Base-by-base conservation (phyloP, 2,797 vertebrate genomes). In the Triplophysa bombifrons region DNA sequence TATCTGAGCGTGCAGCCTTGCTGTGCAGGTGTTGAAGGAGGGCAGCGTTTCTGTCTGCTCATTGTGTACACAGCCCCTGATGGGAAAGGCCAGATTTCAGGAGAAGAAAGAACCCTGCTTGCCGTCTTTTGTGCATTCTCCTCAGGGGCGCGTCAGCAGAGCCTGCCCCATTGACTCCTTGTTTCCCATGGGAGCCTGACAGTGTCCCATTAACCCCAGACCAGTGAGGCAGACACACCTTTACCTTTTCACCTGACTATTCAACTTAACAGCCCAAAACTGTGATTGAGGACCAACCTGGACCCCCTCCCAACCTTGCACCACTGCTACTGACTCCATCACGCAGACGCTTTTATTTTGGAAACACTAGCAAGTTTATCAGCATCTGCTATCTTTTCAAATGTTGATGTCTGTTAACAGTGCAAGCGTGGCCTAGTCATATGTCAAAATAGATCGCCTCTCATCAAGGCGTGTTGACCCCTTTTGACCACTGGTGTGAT, bases 51-150 rank as follows among this genome's bases (percentile, higher is more conserved):
- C 69, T 56, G 74, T 60, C 80, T 74, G 51, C 74, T 82, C 72
- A 76, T 86, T 83, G 85, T 84, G 82, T 72, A 68, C 51, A 71
- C 11, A 69, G 69, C 84, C 80, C 80, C 78, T 84, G 84, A 85
- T 74, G 82, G 66, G 72, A 83, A 73, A 83, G 86, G 83, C 81
- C 69, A 78, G 76, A 85, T 86, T 86, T 86, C 84, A 84, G 70
- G 44, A 71, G 75, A 74, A 86, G 81, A 86, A 83, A 82, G 79
- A 84, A 41, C 50, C 10, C 46, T 58, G 82, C 81, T 84, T 66
- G 64, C 76, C 73, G 71, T 69, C 78, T 80, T 85, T 86, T 86
- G 86, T 86, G 74, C 60, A 50, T 72, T 72, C 72, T 83, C 77
- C 84, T 84, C 53, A 74, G 79, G 84, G 86, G 84, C 19, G 75